Evolutionary conservation across 2,113 vertebrate genomes (phyloP).

Genomic region (Euleptes europaea): DNA sequence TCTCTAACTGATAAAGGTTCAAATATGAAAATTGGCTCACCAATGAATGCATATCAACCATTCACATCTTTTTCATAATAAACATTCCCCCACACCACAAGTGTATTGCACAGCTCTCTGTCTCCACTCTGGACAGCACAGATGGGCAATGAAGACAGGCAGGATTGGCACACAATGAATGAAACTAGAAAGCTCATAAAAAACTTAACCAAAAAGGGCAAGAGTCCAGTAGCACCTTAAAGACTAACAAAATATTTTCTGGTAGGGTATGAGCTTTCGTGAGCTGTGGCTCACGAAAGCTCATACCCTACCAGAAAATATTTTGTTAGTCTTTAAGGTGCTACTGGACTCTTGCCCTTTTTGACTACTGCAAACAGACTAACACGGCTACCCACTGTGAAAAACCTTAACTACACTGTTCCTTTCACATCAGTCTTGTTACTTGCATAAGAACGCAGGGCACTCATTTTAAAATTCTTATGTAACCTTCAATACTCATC

Average conservation of each 20-base stretch:
- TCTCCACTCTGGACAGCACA: neutral
- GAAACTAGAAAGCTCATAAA: neutral
- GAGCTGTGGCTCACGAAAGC: too few relatives aligned
- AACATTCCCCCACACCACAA: neutral
- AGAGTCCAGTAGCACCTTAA: too few relatives aligned
- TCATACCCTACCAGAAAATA: too few relatives aligned
- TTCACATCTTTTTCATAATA: neutral
- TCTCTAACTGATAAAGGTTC: neutral
- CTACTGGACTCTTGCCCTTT: too few relatives aligned
- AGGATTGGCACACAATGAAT: fast-evolving
- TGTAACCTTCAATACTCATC: neutral
- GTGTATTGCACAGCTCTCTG: neutral
- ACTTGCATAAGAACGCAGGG: neutral
- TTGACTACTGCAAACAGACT: too few relatives aligned
- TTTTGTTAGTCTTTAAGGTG: too few relatives aligned
- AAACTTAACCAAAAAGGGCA: too few relatives aligned
- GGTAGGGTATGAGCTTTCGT: too few relatives aligned
- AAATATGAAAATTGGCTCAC: neutral
- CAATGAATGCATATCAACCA: neutral
- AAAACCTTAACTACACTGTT: neutral
- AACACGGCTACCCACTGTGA: too few relatives aligned
- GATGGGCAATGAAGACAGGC: neutral
- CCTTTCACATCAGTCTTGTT: neutral
- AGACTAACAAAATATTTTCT: too few relatives aligned
- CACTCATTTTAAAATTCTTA: neutral